phyloP scores from a whole-genome alignment of 2,797 vertebrate species.

The Morus bassanus region DNA sequence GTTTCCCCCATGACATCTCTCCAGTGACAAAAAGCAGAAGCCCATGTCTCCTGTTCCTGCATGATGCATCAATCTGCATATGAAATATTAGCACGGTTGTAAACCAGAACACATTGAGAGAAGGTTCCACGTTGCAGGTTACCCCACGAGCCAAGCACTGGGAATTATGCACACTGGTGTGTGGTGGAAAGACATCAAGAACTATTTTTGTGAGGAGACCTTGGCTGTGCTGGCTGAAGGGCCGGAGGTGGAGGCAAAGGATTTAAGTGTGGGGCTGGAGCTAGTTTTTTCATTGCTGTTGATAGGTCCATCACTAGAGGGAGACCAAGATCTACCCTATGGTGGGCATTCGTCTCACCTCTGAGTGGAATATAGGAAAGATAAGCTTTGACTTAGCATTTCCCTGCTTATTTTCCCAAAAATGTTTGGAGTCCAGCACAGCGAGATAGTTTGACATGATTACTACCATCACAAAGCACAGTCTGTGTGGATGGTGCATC shows the following conservation, averaged over 20 bases:
- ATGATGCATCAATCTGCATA: background rate
- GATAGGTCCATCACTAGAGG: constrained; percentile 42
- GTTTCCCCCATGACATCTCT: background rate
- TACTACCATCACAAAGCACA: background rate
- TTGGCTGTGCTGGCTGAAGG: background rate
- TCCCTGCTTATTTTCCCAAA: background rate
- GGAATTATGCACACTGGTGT: background rate
- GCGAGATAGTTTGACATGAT: background rate
- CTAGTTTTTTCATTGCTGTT: background rate
- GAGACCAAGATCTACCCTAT: constrained; percentile 16
- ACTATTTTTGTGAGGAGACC: background rate
- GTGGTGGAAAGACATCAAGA: background rate
- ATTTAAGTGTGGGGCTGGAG: background rate
- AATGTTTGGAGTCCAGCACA: background rate
- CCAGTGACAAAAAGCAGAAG: background rate
- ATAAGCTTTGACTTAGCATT: background rate
- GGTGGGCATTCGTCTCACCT: background rate
- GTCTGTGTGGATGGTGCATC: background rate
- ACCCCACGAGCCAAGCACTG: background rate
- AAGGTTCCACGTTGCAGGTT: background rate
- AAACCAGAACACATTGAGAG: background rate
- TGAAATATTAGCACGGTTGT: accelerated
- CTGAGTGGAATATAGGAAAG: background rate
- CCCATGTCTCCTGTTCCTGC: background rate
- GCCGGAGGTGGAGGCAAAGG: accelerated